Base-by-base conservation (phyloP, 2,888 invertebrate species). In the Eupithecia pulchellata region DNA sequence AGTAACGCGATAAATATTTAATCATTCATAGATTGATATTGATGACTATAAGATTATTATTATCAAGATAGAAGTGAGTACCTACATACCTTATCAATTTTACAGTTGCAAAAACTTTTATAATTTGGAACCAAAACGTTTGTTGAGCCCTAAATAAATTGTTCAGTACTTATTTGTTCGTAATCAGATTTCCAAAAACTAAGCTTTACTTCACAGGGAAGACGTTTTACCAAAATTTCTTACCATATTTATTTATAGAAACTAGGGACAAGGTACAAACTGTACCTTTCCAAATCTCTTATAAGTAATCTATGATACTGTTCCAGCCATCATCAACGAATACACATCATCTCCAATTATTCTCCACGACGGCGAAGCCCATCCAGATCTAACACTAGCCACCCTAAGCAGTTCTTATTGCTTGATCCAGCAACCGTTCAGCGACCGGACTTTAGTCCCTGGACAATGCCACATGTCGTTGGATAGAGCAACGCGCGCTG, bases 391-490 rank as follows among this genome's bases (percentile, higher is more conserved):
- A 0, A 82, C 87, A 1, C 80, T 92, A 4, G 84, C 88, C 0
- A 79, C 87, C 0, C 78, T 91, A 0, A 77, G 86, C 36, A 92
- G 88, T 68, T 81, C 88, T 0, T 92, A 92, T 73, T 92, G 92
- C 69, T 64, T 91, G n/a, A 91, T 92, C 6, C 80, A 89, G 0
- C 89, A 92, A 75, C 93, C 93, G 0, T 93, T 92, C 70, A 84
- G 91, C 1, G 91, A 92, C 39, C 90, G 89, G 64, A 81, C 90
- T 0, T 76, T 94, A 47, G 84, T 94, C 2, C 80, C 92, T 2
- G 93, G 93, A 0, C 89, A 92, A 29, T 95, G 95, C 66, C 80
- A 73, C 9, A 86, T 94, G 25, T 89, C 86, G 1, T 74, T 94
- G 25, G 89, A 91, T 20, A 86, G 88, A 9, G 85, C 90, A 0